Conservation (phyloP, 2,113 vertebrate species). For the human region DNA sequence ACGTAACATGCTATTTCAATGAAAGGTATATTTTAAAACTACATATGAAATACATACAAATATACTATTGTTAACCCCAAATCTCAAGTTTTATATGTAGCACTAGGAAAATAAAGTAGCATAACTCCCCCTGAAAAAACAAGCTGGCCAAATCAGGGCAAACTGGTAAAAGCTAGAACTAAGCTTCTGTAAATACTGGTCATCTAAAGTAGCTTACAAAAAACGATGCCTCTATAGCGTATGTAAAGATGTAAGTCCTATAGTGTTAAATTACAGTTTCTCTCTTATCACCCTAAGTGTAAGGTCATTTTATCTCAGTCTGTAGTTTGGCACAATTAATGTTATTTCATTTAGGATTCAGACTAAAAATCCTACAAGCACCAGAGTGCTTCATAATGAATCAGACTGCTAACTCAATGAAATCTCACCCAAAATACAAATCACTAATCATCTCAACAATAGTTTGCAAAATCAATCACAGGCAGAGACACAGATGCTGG, state of each 20-base stretch:
- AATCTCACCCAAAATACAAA: conserved; percentile 39
- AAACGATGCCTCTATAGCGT: background rate
- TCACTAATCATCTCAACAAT: background rate
- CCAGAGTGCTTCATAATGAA: conserved; percentile 22
- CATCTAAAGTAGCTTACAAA: background rate
- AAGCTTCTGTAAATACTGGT: background rate
- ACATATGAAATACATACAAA: background rate
- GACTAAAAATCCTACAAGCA: background rate
- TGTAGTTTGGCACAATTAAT: background rate
- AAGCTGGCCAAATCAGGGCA: background rate
- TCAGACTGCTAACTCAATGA: conserved; percentile 26
- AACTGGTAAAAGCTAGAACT: conserved; percentile 22
- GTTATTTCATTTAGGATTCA: background rate
- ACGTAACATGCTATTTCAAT: background rate
- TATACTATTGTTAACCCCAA: conserved; percentile 10
- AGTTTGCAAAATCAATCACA: conserved; percentile 57
- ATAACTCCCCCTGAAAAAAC: background rate
- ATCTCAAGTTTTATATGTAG: background rate
- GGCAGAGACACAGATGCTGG: conserved; percentile 63
- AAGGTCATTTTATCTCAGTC: background rate
- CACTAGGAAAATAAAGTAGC: background rate
- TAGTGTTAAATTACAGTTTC: background rate
- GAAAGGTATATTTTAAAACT: background rate
- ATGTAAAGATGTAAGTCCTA: conserved; percentile 1
- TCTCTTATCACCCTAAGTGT: background rate